Evolutionary conservation across 1,140 invertebrate genomes (phyloP), one percentile per base, ranked within the genome.

Genomic region (Pseudomyrmex concolor): DNA sequence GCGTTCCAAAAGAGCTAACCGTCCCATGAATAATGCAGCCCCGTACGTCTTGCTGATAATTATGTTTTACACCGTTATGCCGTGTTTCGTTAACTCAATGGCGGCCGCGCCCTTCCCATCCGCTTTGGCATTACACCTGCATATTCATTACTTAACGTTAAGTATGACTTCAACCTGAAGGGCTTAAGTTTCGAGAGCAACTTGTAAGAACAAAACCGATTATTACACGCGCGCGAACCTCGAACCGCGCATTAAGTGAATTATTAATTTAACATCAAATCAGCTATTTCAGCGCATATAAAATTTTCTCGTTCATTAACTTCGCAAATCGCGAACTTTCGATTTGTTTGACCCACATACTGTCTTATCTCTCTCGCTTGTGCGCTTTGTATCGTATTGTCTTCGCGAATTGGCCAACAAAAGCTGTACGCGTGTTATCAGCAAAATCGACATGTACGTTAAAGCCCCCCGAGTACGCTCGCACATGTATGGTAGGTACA

Each of bases 1-100:
- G 84, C 88, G 81, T 88, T 91, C 86, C 90, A 90, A 93, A 92
- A 92, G 90, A 90, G 59, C 90, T 89, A 91, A 91, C 91, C 89
- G 87, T 76, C 72, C 82, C 86, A 92, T 93, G 92, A 93, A 93
- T 93, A 93, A 93, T 93, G 91, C 90, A 92, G 71, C 85, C 90
- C 86, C 90, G 89, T 91, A 90, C 89, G 89, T 92, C 92, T 93
- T 92, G 87, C 90, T 92, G 92, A 93, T 92, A 92, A 93, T 93
- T 93, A 93, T 92, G 91, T 92, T 92, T 93, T 92, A 93, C 92
- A 92, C 90, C 91, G 90, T 92, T 91, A 91, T 91, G 89, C 90
- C 90, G 91, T 92, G 92, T 93, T 93, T 92, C 92, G 90, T 93
- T 93, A 93, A 92, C 89, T 90, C 87, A 78, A 48, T 66, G 84